Evolutionary conservation across 30 jellyfish, hydroid and myxozoan species (phyloP).

Genomic region (Nemopilema nomurai): DNA sequence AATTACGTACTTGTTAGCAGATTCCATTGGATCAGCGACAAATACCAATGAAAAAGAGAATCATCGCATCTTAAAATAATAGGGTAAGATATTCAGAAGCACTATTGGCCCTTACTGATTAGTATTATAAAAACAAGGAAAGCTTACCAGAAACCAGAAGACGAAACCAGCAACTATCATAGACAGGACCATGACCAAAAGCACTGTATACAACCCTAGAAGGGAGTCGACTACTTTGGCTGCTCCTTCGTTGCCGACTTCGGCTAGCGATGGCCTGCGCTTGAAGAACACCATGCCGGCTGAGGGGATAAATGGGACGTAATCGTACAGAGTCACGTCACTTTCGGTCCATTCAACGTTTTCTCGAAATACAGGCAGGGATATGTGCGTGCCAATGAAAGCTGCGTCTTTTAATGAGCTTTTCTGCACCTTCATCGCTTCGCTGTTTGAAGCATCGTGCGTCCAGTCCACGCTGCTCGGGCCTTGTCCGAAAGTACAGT

Average conservation of each 20-base stretch:
- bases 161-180: constrained; percentile 25
- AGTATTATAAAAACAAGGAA: too few species aligned
- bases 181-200: constrained; percentile 16
- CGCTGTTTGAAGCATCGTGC: constrained; percentile 22
- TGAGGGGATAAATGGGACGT: constrained; percentile 42
- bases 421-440: constrained; percentile 29
- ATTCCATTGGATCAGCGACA: too few species aligned
- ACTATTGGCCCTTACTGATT: too few species aligned
- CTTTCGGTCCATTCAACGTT: constrained; percentile 18
- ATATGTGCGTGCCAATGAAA: constrained; percentile 46
- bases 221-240: constrained; percentile 10
- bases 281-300: constrained; percentile 55
- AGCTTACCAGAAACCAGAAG: constrained; percentile 49
- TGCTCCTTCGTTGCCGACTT: constrained; percentile 37
- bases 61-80: too few species aligned
- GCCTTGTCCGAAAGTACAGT: constrained; percentile 64
- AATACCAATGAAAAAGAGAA: too few species aligned
- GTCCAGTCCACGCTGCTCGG: constrained; percentile 48
- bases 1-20: too few species aligned
- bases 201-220: constrained; percentile 6
- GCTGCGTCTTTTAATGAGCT: constrained; percentile 6
- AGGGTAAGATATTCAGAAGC: too few species aligned
- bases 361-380: constrained; percentile 40
- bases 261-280: constrained; percentile 30
- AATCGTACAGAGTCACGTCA: background rate